These are phyloP conservation scores for Rhinella marina DNA, from an alignment of 2,797 vertebrate genomes.

Conservation along the genomic window DNA sequence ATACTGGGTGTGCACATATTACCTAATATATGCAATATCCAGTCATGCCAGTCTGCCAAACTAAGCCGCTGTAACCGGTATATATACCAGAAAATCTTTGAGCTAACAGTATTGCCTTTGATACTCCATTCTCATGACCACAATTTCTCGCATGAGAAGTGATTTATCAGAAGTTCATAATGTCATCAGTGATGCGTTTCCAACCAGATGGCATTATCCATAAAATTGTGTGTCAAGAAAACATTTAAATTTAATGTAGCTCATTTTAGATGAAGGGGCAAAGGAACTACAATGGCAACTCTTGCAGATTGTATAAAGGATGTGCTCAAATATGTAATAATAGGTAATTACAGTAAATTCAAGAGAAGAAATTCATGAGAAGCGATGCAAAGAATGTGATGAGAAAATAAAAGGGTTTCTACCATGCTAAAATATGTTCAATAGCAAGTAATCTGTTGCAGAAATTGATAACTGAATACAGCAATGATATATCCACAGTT, in stretches of 20 bases:
- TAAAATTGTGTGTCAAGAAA: slow-evolving; percentile 16
- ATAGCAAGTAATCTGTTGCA: slow-evolving; percentile 20
- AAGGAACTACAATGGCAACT: slow-evolving; percentile 20
- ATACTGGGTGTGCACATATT: neutral
- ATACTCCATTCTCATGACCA: neutral
- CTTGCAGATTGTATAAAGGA: slow-evolving; percentile 19
- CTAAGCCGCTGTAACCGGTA: neutral
- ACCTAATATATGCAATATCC: neutral
- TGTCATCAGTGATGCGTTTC: slow-evolving; percentile 10
- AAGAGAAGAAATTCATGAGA: neutral
- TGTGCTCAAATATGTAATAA: slow-evolving; percentile 32
- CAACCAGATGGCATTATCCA: slow-evolving; percentile 19
- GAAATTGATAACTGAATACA: slow-evolving; percentile 34
- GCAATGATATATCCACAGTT: slow-evolving; percentile 23
- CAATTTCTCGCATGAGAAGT: slow-evolving; percentile 17
- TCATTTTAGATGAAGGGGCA: slow-evolving; percentile 24
- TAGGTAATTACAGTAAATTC: slow-evolving; percentile 12
- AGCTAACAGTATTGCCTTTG: neutral
- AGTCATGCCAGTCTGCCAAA: neutral
- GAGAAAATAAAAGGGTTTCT: slow-evolving; percentile 31
- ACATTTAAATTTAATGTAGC: slow-evolving; percentile 17
- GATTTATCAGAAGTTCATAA: slow-evolving; percentile 7
- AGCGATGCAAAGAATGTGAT: slow-evolving; percentile 7
- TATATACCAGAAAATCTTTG: neutral
- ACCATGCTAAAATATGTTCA: slow-evolving; percentile 26